Conservation (phyloP, 1,140 invertebrate species). For the Galleria mellonella region DNA sequence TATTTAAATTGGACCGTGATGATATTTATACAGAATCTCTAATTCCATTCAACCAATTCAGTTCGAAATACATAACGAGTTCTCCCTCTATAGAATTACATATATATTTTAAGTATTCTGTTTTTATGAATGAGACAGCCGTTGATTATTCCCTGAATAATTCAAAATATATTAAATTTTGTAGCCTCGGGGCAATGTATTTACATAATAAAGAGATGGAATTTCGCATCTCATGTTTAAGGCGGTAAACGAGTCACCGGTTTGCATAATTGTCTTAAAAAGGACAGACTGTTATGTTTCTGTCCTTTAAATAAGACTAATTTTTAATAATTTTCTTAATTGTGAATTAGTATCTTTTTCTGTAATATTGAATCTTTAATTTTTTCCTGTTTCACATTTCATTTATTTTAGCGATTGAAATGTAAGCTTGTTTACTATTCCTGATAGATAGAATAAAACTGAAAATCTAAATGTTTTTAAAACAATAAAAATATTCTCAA, state of each 20-base stretch:
- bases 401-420: too few species aligned
- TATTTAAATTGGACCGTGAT: neutral
- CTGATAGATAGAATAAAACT: too few species aligned
- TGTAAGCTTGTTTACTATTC: too few species aligned
- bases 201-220: constrained; percentile 34
- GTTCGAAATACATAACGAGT: neutral
- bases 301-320: constrained; percentile 6
- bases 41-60: constrained; percentile 6
- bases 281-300: constrained; percentile 5
- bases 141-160: constrained; percentile 31
- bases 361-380: too few species aligned
- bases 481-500: too few species aligned
- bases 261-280: constrained; percentile 21
- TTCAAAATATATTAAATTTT: constrained; percentile 34
- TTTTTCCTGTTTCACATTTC: too few species aligned
- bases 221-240: constrained; percentile 18
- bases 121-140: constrained; percentile 16
- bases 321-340: constrained; percentile 15
- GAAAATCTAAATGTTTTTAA: too few species aligned
- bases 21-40: constrained; percentile 5
- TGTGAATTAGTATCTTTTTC: too few species aligned
- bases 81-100: constrained; percentile 8
- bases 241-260: constrained; percentile 13
- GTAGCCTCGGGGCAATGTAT: constrained; percentile 23
- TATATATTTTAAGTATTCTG: constrained; percentile 11